Base-by-base conservation (phyloP, 2,113 vertebrate genomes). In the Mugil cephalus region DNA sequence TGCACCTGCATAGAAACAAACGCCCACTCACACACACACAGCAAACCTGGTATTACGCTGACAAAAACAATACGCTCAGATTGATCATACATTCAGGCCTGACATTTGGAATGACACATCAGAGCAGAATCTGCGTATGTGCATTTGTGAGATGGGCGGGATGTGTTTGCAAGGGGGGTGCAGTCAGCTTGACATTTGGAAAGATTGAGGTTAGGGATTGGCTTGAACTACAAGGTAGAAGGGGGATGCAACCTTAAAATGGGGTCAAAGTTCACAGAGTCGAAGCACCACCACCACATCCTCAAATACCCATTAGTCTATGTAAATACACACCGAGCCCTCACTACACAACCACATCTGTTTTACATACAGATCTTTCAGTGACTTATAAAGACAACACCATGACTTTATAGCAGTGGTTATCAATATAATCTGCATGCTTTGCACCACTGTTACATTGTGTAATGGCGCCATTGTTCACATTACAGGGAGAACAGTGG, bases 271-370 rank as follows among this genome's bases (percentile, higher is more conserved):
- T 85, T 89, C 84, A 87, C 10, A 46, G 21, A 48, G 76, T 77
- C 62, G 74, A 6, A 15, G 47, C 39, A 8, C 8, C 50, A 52
- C 34, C 13, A 45, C 38, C 48, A 50, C 60, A 64, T 69, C 73
- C 59, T 79, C 75, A 84, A 85, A 85, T 73, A 89, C 21, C 59
- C 56, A 89, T 85, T 85, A 84, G 75, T 83, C 72, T 78, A 56
- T 68, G 67, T 80, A 84, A 91, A 90, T 72, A 87, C 54, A 61
- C 8, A 54, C 30, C 58, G 69, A 84, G 10, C n/a, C 42, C 48
- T 17, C 18, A 50, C 46, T 15, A 71, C 30, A 59, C 39, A 77
- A 3, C 67, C 38, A 40, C 1, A 12, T 17, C 36, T 17, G 11
- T 15, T 63, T 68, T 4, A 56, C 46, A 56, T 50, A 48, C 36